Percentiles rank a stretch among this genome's conserved stretches.
Conservation (phyloP, 1,140 invertebrate genomes). For the Orussus abietinus region DNA sequence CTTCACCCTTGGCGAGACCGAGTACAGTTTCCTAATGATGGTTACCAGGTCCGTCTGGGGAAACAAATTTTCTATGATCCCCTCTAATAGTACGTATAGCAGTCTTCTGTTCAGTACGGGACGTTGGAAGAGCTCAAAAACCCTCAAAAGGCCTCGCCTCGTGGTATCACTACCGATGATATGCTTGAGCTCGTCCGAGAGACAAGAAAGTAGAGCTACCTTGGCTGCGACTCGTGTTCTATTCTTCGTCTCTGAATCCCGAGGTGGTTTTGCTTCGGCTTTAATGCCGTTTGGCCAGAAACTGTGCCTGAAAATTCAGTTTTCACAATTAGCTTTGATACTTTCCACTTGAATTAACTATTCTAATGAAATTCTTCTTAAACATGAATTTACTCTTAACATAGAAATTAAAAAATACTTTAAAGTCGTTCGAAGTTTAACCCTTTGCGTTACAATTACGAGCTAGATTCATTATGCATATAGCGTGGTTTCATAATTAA, state of each 20-base stretch:
- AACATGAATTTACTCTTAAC: too few species aligned
- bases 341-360: too few species aligned
- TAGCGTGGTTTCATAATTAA: too few species aligned
- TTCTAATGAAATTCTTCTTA: too few species aligned
- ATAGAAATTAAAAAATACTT: too few species aligned
- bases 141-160: constrained; percentile 76
- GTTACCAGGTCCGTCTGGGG: constrained; percentile 66
- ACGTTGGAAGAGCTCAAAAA: constrained; percentile 86
- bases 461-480: too few species aligned
- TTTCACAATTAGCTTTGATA: constrained; percentile 9
- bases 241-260: constrained; percentile 71
- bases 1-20: constrained; percentile 52
- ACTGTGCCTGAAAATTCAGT: constrained; percentile 59
- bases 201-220: constrained; percentile 71
- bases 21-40: constrained; percentile 66
- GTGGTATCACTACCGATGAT: constrained; percentile 90
- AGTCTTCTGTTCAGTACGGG: constrained; percentile 81
- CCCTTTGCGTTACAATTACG: too few species aligned
- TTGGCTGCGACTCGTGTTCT: constrained; percentile 82
- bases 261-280: constrained; percentile 59
- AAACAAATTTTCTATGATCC: constrained; percentile 72
- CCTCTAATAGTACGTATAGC: constrained; percentile 83
- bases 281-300: constrained; percentile 75
- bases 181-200: constrained; percentile 83
- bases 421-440: too few species aligned